Evolutionary conservation across 1,140 invertebrate species (phyloP).

Genomic region (Tetramorium alpestre): DNA sequence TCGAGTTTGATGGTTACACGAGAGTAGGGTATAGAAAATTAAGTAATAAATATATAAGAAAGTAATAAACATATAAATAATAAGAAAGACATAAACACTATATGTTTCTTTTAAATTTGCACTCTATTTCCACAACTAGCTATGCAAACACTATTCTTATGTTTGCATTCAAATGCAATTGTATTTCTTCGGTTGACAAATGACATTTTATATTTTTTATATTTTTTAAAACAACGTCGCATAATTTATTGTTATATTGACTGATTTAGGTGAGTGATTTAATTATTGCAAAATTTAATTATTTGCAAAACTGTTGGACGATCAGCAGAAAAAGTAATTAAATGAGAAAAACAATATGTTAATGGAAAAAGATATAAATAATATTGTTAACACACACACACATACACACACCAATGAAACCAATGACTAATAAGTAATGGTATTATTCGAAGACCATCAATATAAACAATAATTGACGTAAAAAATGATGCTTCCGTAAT

Average conservation of each 20-base stretch:
- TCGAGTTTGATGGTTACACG: not conserved
- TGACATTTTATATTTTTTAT: not conserved
- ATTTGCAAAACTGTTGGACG: slow-evolving; percentile 24
- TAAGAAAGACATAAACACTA: not conserved
- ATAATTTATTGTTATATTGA: not conserved
- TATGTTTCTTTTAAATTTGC: not conserved
- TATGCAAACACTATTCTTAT: not conserved
- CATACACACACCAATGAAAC: not conserved
- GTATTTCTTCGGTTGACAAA: not conserved
- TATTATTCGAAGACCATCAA: slow-evolving; percentile 37
- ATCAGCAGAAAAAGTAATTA: slow-evolving; percentile 35
- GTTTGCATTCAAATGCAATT: not conserved
- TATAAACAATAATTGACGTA: slow-evolving; percentile 33
- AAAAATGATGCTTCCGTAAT: slow-evolving; percentile 29
- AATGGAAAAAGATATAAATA: slow-evolving; percentile 10
- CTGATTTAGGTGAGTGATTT: not conserved
- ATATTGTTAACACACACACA: not conserved
- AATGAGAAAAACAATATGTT: slow-evolving; percentile 12
- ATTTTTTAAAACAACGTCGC: not conserved
- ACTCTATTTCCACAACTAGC: not conserved
- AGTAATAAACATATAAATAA: not conserved
- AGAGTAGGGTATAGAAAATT: slow-evolving; percentile 1
- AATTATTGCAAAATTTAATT: slow-evolving; percentile 6
- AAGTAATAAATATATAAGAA: slow-evolving; percentile 13
- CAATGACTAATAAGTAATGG: not conserved